phyloP scores from a whole-genome alignment of 2,888 invertebrate genomes.

The Cabera pusaria region DNA sequence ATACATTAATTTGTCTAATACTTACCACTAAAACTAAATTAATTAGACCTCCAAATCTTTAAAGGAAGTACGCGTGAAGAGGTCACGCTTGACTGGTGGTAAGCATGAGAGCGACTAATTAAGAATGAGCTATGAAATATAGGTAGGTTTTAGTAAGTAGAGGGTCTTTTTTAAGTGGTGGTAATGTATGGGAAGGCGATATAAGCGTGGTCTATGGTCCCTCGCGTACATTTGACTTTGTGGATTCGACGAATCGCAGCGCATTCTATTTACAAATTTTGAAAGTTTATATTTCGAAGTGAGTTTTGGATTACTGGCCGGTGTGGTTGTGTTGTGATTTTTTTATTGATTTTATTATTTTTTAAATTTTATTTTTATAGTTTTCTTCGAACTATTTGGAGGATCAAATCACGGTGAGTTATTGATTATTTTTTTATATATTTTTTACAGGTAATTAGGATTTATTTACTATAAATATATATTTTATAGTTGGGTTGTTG shows the following conservation, averaged over 20 bases:
- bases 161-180: constrained; percentile 46
- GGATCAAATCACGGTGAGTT: constrained; percentile 42
- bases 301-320: constrained; percentile 31
- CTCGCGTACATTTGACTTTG: constrained; percentile 58
- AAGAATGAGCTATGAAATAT: constrained; percentile 1
- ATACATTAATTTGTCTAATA: constrained; percentile 59
- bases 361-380: constrained; percentile 34
- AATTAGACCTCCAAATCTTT: constrained; percentile 8
- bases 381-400: constrained; percentile 38
- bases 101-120: constrained; percentile 7
- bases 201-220: constrained; percentile 60
- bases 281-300: constrained; percentile 35
- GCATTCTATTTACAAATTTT: constrained; percentile 40
- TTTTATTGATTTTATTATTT: constrained; percentile 26
- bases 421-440: too few relatives aligned
- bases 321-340: constrained; percentile 42
- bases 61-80: not conserved
- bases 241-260: constrained; percentile 40
- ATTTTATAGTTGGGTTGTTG: too few relatives aligned
- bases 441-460: too few relatives aligned
- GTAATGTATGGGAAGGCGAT: constrained; percentile 50
- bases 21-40: constrained; percentile 21
- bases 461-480: too few relatives aligned
- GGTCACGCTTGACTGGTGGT: constrained; percentile 5
- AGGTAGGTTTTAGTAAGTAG: not conserved